Base-by-base conservation (phyloP, 2,888 invertebrate species). In the Phrixothrix hirtus region DNA sequence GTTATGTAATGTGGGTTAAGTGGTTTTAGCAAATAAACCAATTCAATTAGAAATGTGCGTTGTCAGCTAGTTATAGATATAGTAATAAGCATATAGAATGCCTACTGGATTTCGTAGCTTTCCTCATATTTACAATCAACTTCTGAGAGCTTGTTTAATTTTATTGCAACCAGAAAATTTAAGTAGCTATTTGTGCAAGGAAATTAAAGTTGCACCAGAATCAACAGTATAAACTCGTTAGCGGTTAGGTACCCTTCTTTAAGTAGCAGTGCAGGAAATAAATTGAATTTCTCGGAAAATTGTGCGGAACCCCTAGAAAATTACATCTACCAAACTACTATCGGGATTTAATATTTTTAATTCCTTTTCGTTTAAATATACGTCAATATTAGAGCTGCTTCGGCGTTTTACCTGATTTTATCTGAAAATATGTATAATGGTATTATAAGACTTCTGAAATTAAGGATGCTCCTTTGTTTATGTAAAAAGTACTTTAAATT, bases 211-310 rank as follows among this genome's bases (percentile, higher is more conserved):
- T 42, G 25, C 29, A 27, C 27, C n/a, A 41, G 30, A 36, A 30
- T 30, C 45, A 47, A 32, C 38, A 41, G 39, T 26, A 39, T 47
- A 47, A 47, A 47, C 39, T 39, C 29, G 47, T 47, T 36, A 47
- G 39, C 14, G 46, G 31, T 46, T 37, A 46, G 29, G 30, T 36
- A 29, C 35, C 43, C 34, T 27, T 14, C 31, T 11, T n/a, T 38
- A 47, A 47, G 34, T 47, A 47, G 39, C 39, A 39, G 26, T 39
- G 39, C 39, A 34, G 46, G 39, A 47, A 47, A 39, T 39, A 39
- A 47, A 47, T 47, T 47, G 37, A 47, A 47, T 39, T 39, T 31
- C 15, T 21, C 34, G 46, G 37, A 46, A 45, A 37, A 46, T 36
- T 30, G 25, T 46, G 37, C 31, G 11, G 31, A 46, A 34, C n/a